Evolutionary conservation across 2,113 vertebrate genomes (phyloP).

Genomic region (Euleptes europaea): DNA sequence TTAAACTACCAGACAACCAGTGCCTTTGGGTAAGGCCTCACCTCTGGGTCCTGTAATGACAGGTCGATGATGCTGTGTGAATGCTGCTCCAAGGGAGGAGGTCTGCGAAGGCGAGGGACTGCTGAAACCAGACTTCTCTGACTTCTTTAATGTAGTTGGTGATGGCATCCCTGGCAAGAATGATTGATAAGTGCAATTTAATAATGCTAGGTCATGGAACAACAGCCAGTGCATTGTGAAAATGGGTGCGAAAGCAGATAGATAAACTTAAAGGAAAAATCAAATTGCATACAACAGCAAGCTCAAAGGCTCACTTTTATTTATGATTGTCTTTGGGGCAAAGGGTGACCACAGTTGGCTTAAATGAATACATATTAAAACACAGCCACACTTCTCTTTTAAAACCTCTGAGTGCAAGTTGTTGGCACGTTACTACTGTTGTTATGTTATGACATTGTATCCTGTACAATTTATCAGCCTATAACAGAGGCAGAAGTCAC

Average conservation of each 20-base stretch:
- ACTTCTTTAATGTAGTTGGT: slow-evolving; percentile 95
- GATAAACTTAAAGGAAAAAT: slow-evolving; percentile 72
- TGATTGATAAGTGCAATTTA: slow-evolving; percentile 86
- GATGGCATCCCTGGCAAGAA: slow-evolving; percentile 95
- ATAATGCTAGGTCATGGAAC: slow-evolving; percentile 84
- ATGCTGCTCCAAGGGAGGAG: slow-evolving; percentile 93
- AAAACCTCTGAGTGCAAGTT: slow-evolving; percentile 51
- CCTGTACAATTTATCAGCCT: slow-evolving; percentile 63
- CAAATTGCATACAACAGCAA: slow-evolving; percentile 49
- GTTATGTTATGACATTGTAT: slow-evolving; percentile 62
- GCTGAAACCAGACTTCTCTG: slow-evolving; percentile 98
- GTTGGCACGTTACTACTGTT: slow-evolving; percentile 48
- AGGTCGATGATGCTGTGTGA: slow-evolving; percentile 97
- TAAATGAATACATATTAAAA: slow-evolving; percentile 55
- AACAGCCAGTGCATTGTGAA: slow-evolving; percentile 82
- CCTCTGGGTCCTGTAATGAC: slow-evolving; percentile 98
- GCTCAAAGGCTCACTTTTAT: slow-evolving; percentile 62
- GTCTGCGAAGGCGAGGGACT: slow-evolving; percentile 89
- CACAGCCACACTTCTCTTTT: slow-evolving; percentile 65
- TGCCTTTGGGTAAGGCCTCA: slow-evolving; percentile 78
- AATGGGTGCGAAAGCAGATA: slow-evolving; percentile 72
- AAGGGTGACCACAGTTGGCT: slow-evolving; percentile 50
- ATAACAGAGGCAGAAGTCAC: slow-evolving; percentile 62
- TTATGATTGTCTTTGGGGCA: slow-evolving; percentile 45
- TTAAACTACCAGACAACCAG: not conserved